Conservation (phyloP, 2,888 invertebrate species). For the Campopleginae sp. region DNA sequence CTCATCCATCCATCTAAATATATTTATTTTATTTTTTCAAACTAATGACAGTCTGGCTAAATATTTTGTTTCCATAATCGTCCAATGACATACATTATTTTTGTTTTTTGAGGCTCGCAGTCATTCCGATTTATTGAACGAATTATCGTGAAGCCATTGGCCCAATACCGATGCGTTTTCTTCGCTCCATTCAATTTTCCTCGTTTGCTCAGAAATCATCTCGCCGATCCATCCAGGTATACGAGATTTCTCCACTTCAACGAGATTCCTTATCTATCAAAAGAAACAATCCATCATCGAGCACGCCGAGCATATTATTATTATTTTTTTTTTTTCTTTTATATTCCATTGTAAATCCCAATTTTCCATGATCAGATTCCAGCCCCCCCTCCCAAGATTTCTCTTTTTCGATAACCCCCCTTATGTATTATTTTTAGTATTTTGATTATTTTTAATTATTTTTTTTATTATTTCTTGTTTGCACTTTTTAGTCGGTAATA, state of each 20-base stretch:
- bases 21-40: not conserved
- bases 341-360: no score
- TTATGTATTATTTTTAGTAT: no score
- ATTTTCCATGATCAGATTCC: no score
- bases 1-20: not conserved
- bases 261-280: conserved; percentile 58
- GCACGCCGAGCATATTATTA: not conserved
- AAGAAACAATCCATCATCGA: conserved; percentile 1
- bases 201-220: conserved; percentile 40
- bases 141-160: conserved; percentile 64
- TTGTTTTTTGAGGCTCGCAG: not conserved
- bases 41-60: not conserved
- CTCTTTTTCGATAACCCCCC: no score
- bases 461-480: no score
- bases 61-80: conserved; percentile 5
- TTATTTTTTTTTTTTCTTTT: no score
- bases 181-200: conserved; percentile 61
- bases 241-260: conserved; percentile 33
- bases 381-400: no score
- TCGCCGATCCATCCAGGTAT: conserved; percentile 28
- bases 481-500: not conserved
- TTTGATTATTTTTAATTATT: no score
- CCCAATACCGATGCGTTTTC: conserved; percentile 60
- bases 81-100: not conserved
- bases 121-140: conserved; percentile 11